Percentiles rank a stretch among this genome's conserved stretches.
Conservation (phyloP, 1,140 invertebrate species). For the Platyura marginata region DNA sequence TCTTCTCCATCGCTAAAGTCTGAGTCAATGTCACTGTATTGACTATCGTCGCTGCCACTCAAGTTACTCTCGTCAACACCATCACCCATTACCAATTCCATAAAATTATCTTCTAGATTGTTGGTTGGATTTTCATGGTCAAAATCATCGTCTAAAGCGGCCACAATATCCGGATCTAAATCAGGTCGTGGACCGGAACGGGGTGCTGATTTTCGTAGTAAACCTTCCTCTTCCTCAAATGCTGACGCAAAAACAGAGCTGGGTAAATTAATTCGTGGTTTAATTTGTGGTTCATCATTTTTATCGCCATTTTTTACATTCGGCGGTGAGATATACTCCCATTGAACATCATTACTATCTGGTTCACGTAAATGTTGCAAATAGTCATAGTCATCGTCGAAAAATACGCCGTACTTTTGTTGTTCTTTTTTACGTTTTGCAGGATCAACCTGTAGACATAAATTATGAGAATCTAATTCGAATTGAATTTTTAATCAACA, state of each 20-base stretch:
- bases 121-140: slow-evolving; percentile 68
- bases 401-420: slow-evolving; percentile 84
- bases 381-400: slow-evolving; percentile 93
- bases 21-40: slow-evolving; percentile 23
- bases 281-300: slow-evolving; percentile 13
- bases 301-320: slow-evolving; percentile 11
- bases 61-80: slow-evolving; percentile 29
- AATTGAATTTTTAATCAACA: too few species aligned
- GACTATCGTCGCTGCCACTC: slow-evolving; percentile 19
- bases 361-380: slow-evolving; percentile 64
- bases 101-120: slow-evolving; percentile 80
- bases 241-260: slow-evolving; percentile 82
- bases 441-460: slow-evolving; percentile 14
- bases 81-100: slow-evolving; percentile 52
- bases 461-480: neutral
- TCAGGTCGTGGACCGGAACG: slow-evolving; percentile 55
- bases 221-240: slow-evolving; percentile 71
- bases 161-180: slow-evolving; percentile 84
- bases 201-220: slow-evolving; percentile 74
- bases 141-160: slow-evolving; percentile 85
- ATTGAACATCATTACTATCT: slow-evolving; percentile 16
- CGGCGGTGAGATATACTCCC: slow-evolving; percentile 22
- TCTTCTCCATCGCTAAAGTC: slow-evolving; percentile 28
- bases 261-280: slow-evolving; percentile 35
- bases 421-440: slow-evolving; percentile 56